phyloP scores from a whole-genome alignment of 2,797 vertebrate genomes.

The Alosa sapidissima region DNA sequence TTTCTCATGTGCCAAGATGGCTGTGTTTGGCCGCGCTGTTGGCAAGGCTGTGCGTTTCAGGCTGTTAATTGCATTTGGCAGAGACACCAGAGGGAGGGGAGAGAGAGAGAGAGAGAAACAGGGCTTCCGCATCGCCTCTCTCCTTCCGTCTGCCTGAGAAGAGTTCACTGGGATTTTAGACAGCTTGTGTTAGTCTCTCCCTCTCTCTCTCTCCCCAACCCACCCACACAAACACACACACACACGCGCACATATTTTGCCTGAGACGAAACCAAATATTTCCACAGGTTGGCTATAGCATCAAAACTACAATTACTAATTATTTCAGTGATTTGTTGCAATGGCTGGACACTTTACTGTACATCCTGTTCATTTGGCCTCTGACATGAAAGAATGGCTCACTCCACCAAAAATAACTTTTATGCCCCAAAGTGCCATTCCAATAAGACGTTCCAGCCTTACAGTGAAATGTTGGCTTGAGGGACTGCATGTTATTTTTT shows the following conservation, averaged over 20 bases:
- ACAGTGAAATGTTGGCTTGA: not conserved
- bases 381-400: not conserved
- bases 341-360: not conserved
- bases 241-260: not conserved
- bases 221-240: not conserved
- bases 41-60: slow-evolving; percentile 52
- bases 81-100: slow-evolving; percentile 30
- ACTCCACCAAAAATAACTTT: not conserved
- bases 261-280: not conserved
- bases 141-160: slow-evolving; percentile 42
- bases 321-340: not conserved
- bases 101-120: slow-evolving; percentile 8
- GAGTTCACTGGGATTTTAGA: slow-evolving; percentile 36
- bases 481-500: slow-evolving; percentile 10
- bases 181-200: slow-evolving; percentile 13
- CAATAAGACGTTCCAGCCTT: not conserved
- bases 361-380: not conserved
- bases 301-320: slow-evolving; percentile 1
- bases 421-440: not conserved
- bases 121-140: slow-evolving; percentile 42
- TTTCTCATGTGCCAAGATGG: slow-evolving; percentile 29
- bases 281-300: slow-evolving; percentile 16
- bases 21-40: slow-evolving; percentile 34
- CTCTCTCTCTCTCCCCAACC: not conserved
- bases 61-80: slow-evolving; percentile 61